These are phyloP conservation scores for Tympanuchus pallidicinctus DNA, from an alignment of 2,113 vertebrate species.

Conservation along the genomic window DNA sequence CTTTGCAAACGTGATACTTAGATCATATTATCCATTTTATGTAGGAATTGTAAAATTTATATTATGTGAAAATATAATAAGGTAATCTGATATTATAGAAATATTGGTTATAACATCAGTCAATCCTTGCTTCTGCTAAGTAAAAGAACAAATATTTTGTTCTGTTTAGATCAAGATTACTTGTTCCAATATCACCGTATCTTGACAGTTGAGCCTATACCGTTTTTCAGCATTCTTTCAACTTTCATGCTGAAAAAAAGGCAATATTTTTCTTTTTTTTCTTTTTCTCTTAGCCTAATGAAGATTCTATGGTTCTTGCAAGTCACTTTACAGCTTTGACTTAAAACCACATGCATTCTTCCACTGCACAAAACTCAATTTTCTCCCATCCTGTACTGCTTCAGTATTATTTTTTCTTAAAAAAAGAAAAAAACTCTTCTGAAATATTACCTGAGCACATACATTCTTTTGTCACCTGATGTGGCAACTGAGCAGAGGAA, in stretches of 20 bases:
- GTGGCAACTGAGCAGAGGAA: not conserved
- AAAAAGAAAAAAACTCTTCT: not conserved
- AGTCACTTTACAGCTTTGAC: not conserved
- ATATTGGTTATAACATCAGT: not conserved
- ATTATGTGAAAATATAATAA: not conserved
- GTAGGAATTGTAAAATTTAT: not conserved
- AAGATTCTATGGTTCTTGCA: slow-evolving; percentile 26
- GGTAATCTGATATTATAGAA: not conserved
- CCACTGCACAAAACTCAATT: slow-evolving; percentile 25
- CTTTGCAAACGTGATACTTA: not conserved
- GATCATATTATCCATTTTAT: not conserved
- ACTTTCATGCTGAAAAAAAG: not conserved
- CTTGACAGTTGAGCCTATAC: not conserved
- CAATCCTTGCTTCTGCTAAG: not conserved
- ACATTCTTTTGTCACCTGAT: not conserved
- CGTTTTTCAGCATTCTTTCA: not conserved
- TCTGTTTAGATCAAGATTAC: not conserved
- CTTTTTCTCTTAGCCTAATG: not conserved
- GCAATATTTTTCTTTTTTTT: not conserved
- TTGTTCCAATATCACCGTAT: not conserved
- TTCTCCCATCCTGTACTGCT: slow-evolving; percentile 25
- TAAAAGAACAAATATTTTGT: not conserved
- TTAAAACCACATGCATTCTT: slow-evolving; percentile 24
- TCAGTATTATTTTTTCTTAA: slow-evolving; percentile 16
- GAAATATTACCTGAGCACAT: not conserved